Base-by-base conservation (phyloP, 2,797 vertebrate species). In the Melanogrammus aeglefinus region DNA sequence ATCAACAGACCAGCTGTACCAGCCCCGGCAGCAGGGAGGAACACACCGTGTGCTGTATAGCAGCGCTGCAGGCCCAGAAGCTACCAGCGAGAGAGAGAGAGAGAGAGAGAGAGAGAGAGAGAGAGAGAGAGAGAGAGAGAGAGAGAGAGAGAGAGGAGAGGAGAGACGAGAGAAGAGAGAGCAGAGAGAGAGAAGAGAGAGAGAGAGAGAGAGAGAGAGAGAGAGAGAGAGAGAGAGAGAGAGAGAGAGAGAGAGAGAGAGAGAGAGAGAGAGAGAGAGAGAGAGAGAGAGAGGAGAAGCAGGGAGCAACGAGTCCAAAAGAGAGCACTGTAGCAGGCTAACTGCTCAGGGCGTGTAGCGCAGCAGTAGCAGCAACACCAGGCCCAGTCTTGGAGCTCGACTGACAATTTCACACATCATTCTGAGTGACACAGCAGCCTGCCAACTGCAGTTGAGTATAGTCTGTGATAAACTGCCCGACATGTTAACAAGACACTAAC, bases 401-500 rank as follows among this genome's bases (percentile, higher is more conserved):
- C 89, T 86, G 81, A 84, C 84, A 84, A 80, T 81, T 82, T 81
- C 78, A 77, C 72, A 82, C 72, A 86, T 87, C 87, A 88, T 86
- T 72, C 31, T 72, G 12, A 35, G 69, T 88, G 87, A 90, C 84
- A 82, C 84, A 77, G 86, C 77, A 82, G 87, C 81, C 84, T 76
- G 51, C 71, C 39, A 76, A 29, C 78, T 84, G 77, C 82, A 83
- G 83, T 75, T 70, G 27, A 71, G 76, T 63, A 35, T 3, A 75
- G 71, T 41, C 51, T 75, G 66, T 92, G 90, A 93, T 92, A 83
- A 87, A 91, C 83, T 80, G 84, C 81, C 83, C 89, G 84, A 81
- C 87, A 80, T 91, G 90, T 88, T 88, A 90, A 92, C 88, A 88
- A 89, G 91, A 83, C 80, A 71, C 82, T 80, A 77, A 87, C 82